Evolutionary conservation across 2,888 invertebrate species (phyloP).

Genomic region (Theretra japonica): DNA sequence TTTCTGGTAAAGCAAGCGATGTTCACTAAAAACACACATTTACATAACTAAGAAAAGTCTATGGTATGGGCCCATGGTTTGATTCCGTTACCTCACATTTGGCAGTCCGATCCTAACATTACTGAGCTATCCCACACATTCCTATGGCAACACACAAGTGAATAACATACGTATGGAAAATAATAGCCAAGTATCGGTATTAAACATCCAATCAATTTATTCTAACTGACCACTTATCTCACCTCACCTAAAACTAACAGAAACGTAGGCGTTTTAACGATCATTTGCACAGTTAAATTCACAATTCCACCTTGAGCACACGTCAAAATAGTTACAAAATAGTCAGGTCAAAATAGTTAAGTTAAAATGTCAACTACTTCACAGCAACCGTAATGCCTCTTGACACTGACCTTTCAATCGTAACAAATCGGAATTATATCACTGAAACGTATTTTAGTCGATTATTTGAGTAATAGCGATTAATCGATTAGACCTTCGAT

Average conservation of each 20-base stretch:
- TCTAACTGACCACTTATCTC: not conserved
- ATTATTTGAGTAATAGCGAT: slow-evolving; percentile 24
- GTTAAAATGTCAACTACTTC: slow-evolving; percentile 18
- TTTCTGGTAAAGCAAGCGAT: too few species aligned
- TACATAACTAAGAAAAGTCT: too few species aligned
- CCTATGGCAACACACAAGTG: too few species aligned
- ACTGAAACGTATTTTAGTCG: slow-evolving; percentile 16
- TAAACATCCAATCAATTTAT: not conserved
- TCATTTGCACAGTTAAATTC: not conserved
- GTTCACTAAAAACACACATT: too few species aligned
- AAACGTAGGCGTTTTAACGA: not conserved
- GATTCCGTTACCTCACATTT: too few species aligned
- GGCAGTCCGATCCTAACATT: too few species aligned
- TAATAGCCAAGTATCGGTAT: too few species aligned
- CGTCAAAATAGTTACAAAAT: slow-evolving; percentile 11
- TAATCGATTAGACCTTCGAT: slow-evolving; percentile 21
- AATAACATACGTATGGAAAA: too few species aligned
- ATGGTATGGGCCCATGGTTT: too few species aligned
- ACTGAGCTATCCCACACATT: too few species aligned
- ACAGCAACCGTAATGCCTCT: not conserved
- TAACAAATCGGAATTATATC: slow-evolving; percentile 21
- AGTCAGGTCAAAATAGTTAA: too few species aligned
- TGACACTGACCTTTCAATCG: slow-evolving; percentile 24
- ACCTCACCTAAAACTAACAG: not conserved
- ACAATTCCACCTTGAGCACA: not conserved